Percentiles rank a stretch among this genome's conserved stretches.
These are phyloP conservation scores for Kryphioiulus occultus DNA, from an alignment of 2,888 invertebrate genomes.

Conservation along the genomic window DNA sequence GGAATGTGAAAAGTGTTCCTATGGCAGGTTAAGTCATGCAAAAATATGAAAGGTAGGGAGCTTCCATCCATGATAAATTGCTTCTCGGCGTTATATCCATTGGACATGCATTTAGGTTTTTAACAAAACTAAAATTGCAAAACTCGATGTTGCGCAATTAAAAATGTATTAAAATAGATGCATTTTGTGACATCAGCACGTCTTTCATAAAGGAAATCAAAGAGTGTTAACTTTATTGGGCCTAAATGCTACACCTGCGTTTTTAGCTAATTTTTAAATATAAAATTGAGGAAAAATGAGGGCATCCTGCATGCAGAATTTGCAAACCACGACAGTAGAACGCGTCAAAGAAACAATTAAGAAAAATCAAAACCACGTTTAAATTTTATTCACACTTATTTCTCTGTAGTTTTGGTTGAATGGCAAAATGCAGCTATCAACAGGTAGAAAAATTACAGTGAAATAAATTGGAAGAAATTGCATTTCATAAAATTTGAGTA, in stretches of 20 bases:
- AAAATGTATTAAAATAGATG: conserved; percentile 20
- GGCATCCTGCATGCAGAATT: no score
- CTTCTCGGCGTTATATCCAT: not conserved
- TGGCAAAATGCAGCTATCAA: no score
- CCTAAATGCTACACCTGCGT: not conserved
- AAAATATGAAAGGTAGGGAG: not conserved
- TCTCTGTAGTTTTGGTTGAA: no score
- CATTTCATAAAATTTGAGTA: not conserved
- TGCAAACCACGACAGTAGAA: no score
- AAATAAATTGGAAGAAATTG: not conserved
- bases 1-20: not conserved
- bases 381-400: no score
- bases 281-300: not conserved
- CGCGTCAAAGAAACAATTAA: no score
- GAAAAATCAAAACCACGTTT: no score
- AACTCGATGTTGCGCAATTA: not conserved
- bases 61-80: not conserved
- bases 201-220: not conserved
- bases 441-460: not conserved
- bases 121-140: not conserved
- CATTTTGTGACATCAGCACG: not conserved
- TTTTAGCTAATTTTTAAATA: not conserved
- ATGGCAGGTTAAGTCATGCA: not conserved
- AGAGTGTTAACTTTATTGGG: not conserved
- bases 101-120: not conserved